Evolutionary conservation across 2,113 vertebrate species (phyloP), one percentile per base, ranked within the genome.

Genomic region (Martes martes): DNA sequence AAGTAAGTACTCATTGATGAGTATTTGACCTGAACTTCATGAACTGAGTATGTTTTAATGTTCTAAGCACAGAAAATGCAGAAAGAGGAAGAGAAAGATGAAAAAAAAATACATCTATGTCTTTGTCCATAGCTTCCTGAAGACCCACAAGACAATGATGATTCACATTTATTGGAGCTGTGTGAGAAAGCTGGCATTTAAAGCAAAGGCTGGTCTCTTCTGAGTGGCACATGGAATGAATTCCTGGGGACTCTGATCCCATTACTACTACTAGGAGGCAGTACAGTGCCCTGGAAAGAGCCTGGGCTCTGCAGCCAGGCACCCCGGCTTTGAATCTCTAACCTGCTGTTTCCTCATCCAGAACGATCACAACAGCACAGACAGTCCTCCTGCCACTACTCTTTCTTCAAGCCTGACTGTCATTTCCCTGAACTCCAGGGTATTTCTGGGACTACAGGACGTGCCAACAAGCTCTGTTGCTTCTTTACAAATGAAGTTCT

Each of bases 401-500:
- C 61, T 95, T 81, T 91, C 57, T 67, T 89, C 31, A 92, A 65
- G 71, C 28, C 39, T 45, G 50, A 82, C 13, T 71, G 26, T n/a
- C 52, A 52, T 90, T 89, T 84, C 42, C 85, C 42, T 91, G 52
- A 84, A 67, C n/a, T 73, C 24, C 18, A 84, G 50, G 79, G 67
- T 89, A 76, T 36, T 81, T 92, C 45, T 42, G 39, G n/a, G 31
- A 82, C 80, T 69, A n/a, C 19, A 94, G 61, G 33, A 88, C 14
- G 85, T 59, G 26, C 10, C 18, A 45, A 59, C 26, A 89, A 92
- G 50, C 14, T 19, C 36, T 59, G 26, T 57, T 91, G 80, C 79
- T 85, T 89, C 55, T 85, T 92, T 86, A 79, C 69, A 63, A 94
- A 91, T 8, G 42, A 81, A 85, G 79, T 95, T 90, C 36, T 90